These are phyloP conservation scores for Chloebia gouldiae DNA, from an alignment of 2,113 vertebrate species.

Conservation along the genomic window DNA sequence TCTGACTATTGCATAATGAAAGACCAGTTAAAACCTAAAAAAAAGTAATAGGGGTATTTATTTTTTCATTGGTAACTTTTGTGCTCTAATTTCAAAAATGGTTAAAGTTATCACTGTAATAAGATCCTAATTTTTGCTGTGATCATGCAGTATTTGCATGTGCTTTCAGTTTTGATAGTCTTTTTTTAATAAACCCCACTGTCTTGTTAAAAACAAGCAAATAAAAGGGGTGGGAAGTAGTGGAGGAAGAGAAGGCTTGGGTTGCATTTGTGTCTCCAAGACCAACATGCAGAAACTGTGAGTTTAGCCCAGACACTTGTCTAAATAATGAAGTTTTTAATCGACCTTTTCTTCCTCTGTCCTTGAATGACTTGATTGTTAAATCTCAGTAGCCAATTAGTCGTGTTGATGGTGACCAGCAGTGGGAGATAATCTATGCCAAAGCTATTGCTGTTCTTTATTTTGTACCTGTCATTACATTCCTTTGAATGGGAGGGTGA, in stretches of 20 bases:
- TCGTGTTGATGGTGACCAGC: neutral
- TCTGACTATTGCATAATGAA: neutral
- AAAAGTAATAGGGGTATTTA: neutral
- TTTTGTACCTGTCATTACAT: neutral
- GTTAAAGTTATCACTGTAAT: neutral
- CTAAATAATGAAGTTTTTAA: neutral
- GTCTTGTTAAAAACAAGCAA: neutral
- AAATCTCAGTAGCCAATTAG: constrained; percentile 21
- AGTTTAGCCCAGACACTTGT: neutral
- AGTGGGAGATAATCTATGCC: neutral
- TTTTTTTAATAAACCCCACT: neutral
- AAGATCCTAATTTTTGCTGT: neutral
- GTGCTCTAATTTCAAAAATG: neutral
- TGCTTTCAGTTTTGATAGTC: neutral
- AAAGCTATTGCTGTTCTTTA: neutral
- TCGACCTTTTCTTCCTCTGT: neutral
- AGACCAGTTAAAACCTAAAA: constrained; percentile 3
- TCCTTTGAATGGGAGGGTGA: neutral
- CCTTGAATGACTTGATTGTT: constrained; percentile 14
- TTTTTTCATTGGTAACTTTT: neutral
- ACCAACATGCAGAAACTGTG: neutral
- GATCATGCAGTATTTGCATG: neutral
- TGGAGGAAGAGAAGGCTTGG: neutral
- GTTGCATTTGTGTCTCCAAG: neutral
- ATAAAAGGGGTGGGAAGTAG: neutral